Evolutionary conservation across 2,113 vertebrate species (phyloP).

Genomic region (Mystacornis crossleyi): DNA sequence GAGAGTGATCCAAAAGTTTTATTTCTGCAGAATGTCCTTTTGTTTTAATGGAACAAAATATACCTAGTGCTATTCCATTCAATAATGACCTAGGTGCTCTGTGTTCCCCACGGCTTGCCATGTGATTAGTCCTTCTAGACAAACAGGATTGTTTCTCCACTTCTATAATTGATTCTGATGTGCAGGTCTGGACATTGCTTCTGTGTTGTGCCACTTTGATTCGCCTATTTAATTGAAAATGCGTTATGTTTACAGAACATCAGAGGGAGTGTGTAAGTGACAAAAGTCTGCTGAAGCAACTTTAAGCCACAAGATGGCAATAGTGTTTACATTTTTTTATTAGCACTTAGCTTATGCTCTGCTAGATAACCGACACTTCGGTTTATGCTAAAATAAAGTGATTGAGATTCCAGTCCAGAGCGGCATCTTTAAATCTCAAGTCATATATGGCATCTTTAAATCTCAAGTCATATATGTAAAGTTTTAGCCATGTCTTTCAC

Average conservation of each 20-base stretch:
- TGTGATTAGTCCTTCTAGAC: slow-evolving; percentile 12
- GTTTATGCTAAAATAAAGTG: not conserved
- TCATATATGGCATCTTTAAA: not conserved
- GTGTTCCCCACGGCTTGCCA: not conserved
- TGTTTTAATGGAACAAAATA: not conserved
- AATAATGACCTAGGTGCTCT: not conserved
- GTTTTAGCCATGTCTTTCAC: not conserved
- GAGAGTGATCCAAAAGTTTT: not conserved
- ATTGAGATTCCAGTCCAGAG: not conserved
- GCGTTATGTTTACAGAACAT: slow-evolving; percentile 3
- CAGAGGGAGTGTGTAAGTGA: not conserved
- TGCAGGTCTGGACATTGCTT: slow-evolving; percentile 46
- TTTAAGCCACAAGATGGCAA: slow-evolving; percentile 79
- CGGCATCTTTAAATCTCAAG: not conserved
- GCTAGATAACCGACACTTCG: not conserved
- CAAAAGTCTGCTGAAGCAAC: slow-evolving; percentile 45
- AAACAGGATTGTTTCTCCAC: slow-evolving; percentile 47
- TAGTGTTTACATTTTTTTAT: slow-evolving; percentile 67
- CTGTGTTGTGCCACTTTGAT: slow-evolving; percentile 46
- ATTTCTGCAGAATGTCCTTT: not conserved
- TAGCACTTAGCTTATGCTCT: not conserved
- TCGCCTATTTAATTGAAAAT: slow-evolving; percentile 24
- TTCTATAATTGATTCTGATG: slow-evolving; percentile 44
- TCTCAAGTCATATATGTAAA: not conserved
- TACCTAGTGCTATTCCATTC: not conserved